Evolutionary conservation across 2,113 vertebrate species (phyloP).

Genomic region (Phyllostomus hastatus): DNA sequence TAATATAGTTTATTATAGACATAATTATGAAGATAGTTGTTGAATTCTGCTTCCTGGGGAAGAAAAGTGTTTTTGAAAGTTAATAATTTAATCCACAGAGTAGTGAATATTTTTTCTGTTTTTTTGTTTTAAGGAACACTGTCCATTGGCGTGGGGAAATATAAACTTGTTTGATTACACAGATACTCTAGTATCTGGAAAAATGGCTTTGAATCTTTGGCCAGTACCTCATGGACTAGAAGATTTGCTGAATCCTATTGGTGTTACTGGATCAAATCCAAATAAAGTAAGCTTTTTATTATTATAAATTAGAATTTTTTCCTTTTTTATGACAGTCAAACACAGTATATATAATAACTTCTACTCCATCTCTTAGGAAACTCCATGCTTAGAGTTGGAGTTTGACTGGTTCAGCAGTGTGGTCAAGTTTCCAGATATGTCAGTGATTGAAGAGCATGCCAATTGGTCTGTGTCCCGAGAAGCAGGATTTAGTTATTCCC

Average conservation of each 20-base stretch:
- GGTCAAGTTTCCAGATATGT: conserved; percentile 97
- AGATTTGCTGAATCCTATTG: conserved; percentile 96
- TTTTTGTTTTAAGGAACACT: conserved; percentile 89
- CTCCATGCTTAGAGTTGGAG: conserved; percentile 97
- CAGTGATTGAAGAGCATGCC: conserved; percentile 94
- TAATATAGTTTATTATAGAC: conserved; percentile 29
- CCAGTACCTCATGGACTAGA: conserved; percentile 97
- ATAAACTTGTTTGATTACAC: conserved; percentile 99
- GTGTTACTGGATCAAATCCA: conserved; percentile 97
- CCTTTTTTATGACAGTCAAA: background rate
- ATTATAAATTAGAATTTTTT: background rate
- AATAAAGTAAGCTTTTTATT: conserved; percentile 88
- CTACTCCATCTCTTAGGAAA: conserved; percentile 87
- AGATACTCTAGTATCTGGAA: conserved; percentile 95
- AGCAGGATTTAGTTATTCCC: conserved; percentile 94
- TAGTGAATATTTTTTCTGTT: conserved; percentile 65
- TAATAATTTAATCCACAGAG: conserved; percentile 40
- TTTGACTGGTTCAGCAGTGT: conserved; percentile 97
- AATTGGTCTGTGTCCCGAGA: conserved; percentile 96
- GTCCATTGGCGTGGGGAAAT: conserved; percentile 97
- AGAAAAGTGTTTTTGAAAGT: conserved; percentile 38
- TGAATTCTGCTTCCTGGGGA: conserved; percentile 4
- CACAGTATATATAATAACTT: conserved; percentile 36
- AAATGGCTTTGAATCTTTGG: conserved; percentile 99
- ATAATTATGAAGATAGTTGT: background rate